Evolutionary conservation across 2,113 vertebrate species (phyloP), one percentile per base, ranked within the genome.

Genomic region (Cercocebus atys): DNA sequence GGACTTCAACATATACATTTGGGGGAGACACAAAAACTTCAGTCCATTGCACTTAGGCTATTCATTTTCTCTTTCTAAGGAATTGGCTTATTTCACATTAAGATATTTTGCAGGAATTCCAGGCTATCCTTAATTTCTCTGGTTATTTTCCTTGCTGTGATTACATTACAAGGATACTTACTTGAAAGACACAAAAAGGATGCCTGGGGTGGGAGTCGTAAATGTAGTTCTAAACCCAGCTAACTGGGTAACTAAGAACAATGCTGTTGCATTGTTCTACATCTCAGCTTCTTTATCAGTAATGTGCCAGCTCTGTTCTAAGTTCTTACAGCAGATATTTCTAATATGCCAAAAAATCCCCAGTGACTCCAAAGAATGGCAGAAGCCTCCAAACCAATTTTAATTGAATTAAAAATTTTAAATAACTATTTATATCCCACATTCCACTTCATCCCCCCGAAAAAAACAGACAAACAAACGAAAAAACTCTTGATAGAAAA

Each of bases 31-130:
- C 47, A 82, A 50, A n/a, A 23, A 43, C 27, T 23, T 9, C 30
- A 57, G 9, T 8, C 16, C 6, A 38, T 25, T 61, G 25, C 32
- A 59, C 7, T 61, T 18, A 30, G n/a, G 32, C 18, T 70, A 6
- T 30, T 93, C 38, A 38, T 92, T 93, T 81, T 76, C 72, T 80
- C 75, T 96, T 90, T 64, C n/a, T 83, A 83, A 87, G 17, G 23
- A 68, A 61, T 50, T 25, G 2, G 10, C 27, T 75, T 82, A 10
- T 82, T 88, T 88, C 38, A 79, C 25, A 78, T 27, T 38, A 68
- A 87, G 27, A 38, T 82, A 59, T 30, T 88, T 55, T 50, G 7
- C 35, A 92, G 20, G 35, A 70, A 66, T 81, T 68, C 38, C 23
- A 95, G 38, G 12, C 6, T 35, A 20, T 40, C 38, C 43, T 92